Conservation (phyloP, 2,113 vertebrate species). For the Leptocoma aspasia region DNA sequence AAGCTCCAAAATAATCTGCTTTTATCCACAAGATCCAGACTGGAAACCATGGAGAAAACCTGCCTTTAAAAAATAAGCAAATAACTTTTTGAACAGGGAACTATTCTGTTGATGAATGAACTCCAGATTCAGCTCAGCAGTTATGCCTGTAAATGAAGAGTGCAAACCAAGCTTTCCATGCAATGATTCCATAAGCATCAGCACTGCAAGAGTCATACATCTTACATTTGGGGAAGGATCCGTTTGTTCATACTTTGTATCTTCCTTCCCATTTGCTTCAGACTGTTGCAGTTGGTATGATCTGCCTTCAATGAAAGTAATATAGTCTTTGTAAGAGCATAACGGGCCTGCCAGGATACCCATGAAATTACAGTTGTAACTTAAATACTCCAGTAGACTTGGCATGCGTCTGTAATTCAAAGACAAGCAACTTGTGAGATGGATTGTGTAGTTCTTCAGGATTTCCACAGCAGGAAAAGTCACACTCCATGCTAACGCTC, state of each 20-base stretch:
- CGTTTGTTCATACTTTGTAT: constrained; percentile 76
- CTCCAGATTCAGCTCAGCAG: constrained; percentile 6
- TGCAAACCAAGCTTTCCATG: constrained; percentile 20
- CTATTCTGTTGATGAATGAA: background rate
- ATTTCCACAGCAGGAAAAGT: background rate
- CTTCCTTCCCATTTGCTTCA: constrained; percentile 85
- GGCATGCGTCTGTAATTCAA: constrained; percentile 88
- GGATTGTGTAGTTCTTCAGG: background rate
- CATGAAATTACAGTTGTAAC: constrained; percentile 99
- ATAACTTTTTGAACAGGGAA: background rate
- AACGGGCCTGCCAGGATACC: constrained; percentile 95
- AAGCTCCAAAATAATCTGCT: background rate
- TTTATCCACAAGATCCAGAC: background rate
- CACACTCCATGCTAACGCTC: background rate
- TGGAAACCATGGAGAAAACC: constrained; percentile 5
- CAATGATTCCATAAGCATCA: background rate
- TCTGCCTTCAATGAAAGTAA: constrained; percentile 92
- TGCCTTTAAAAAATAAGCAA: background rate
- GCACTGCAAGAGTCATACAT: background rate
- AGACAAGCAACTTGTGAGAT: constrained; percentile 50
- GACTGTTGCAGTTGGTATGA: constrained; percentile 77
- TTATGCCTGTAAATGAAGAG: background rate
- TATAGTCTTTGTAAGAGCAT: constrained; percentile 98
- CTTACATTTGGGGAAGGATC: constrained; percentile 94
- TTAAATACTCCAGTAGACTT: constrained; percentile 93